Evolutionary conservation across 2,888 invertebrate genomes (phyloP).

Genomic region (Mimumesa dahlbomi): DNA sequence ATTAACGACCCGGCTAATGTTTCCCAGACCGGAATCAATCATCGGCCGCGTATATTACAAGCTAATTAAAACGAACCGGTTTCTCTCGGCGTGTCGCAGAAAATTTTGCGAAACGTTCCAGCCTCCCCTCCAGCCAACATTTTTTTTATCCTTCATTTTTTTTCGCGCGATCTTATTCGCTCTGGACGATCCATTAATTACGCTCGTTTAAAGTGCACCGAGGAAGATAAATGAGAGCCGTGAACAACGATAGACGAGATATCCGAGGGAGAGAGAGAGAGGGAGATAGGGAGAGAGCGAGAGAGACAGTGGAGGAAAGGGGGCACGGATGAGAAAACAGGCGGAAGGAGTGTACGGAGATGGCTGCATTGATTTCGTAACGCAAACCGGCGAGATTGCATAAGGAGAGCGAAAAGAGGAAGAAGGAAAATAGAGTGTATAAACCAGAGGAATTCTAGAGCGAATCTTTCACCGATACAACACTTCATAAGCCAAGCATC

Average conservation of each 20-base stretch:
- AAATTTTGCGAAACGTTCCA: constrained; percentile 24
- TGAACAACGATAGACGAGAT: no score
- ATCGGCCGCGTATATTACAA: constrained; percentile 37
- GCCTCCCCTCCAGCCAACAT: no score
- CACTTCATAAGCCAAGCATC: no score
- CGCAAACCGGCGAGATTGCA: constrained; percentile 27
- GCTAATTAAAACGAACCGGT: constrained; percentile 53
- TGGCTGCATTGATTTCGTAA: constrained; percentile 37
- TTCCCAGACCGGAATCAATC: constrained; percentile 48
- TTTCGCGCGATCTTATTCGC: constrained; percentile 38
- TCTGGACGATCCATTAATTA: constrained; percentile 55
- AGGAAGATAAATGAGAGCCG: constrained; percentile 52
- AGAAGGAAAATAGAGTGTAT: not conserved
- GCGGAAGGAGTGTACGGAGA: constrained; percentile 12
- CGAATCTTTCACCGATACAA: not conserved
- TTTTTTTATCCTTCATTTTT: no score
- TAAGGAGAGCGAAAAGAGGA: constrained; percentile 28
- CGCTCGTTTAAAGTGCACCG: constrained; percentile 49
- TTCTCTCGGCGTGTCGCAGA: constrained; percentile 34
- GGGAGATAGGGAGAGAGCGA: not conserved
- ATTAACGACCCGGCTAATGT: constrained; percentile 36
- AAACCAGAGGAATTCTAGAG: not conserved
- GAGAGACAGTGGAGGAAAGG: not conserved
- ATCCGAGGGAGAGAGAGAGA: not conserved
- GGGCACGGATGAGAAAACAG: not conserved